phyloP scores from a whole-genome alignment of 2,797 vertebrate species.

The Tragopan temminckii region DNA sequence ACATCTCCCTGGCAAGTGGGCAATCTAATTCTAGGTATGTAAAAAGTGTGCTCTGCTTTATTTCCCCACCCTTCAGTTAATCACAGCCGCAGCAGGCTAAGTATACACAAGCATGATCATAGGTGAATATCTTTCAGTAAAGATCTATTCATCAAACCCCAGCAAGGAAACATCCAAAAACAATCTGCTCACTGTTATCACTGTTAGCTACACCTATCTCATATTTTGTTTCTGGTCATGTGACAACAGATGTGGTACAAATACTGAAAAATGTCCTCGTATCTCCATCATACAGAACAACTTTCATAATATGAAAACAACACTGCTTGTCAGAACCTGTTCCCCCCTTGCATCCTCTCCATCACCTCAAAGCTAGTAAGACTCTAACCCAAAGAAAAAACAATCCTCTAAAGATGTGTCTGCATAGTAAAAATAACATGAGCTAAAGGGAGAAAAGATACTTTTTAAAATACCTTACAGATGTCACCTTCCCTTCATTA shows the following conservation, averaged over 20 bases:
- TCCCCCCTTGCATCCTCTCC: not conserved
- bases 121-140: not conserved
- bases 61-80: not conserved
- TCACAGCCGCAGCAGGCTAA: not conserved
- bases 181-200: not conserved
- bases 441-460: not conserved
- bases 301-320: not conserved
- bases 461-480: not conserved
- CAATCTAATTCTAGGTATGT: not conserved
- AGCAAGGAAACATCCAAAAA: not conserved
- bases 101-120: not conserved
- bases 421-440: not conserved
- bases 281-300: not conserved
- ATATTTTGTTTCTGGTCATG: not conserved
- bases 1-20: not conserved
- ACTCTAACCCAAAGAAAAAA: not conserved
- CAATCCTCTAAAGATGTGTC: not conserved
- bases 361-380: not conserved
- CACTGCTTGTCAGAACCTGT: not conserved
- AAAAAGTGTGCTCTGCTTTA: not conserved
- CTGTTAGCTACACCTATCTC: not conserved
- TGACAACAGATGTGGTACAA: not conserved
- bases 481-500: not conserved
- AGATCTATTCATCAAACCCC: not conserved
- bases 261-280: not conserved